phyloP scores from a whole-genome alignment of 2,113 vertebrate genomes.

The mouse (Mus musculus) region GRCm39 chr2:33991001-33991500 shows the following conservation, averaged over 20 bases:
- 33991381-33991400: accelerated
- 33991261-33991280: not conserved
- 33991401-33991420: not conserved
- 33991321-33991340: not conserved
- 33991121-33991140: not conserved
- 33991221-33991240: accelerated
- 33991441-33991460: not conserved
- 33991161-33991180: not conserved
- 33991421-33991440: accelerated
- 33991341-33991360: not conserved
- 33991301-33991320: not conserved
- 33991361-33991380: not conserved
- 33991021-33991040: not conserved
- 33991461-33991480: not conserved
- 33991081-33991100: not conserved
- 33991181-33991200: not conserved
- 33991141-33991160: not conserved
- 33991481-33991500: not conserved
- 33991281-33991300: not conserved
- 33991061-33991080: not conserved
- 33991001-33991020: not conserved
- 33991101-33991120: not conserved
- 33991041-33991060: too few relatives aligned
- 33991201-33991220: not conserved
- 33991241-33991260: not conserved